These are phyloP conservation scores for Tragulus kanchil DNA, from an alignment of 2,113 vertebrate genomes.

Conservation along the genomic window DNA sequence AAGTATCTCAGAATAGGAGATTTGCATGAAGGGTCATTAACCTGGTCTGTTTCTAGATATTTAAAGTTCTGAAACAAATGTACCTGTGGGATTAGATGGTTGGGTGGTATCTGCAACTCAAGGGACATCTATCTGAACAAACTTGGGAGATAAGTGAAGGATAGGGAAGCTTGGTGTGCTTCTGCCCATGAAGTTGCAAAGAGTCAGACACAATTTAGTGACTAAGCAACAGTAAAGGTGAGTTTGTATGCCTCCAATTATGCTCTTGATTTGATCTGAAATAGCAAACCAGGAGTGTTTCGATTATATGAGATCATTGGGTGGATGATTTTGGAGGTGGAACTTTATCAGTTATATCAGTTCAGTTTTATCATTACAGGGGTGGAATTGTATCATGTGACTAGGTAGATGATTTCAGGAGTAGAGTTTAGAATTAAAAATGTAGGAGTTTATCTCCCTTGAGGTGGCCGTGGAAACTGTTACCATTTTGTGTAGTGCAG, in stretches of 20 bases:
- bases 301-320: neutral
- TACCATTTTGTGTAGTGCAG: neutral
- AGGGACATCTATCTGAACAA: neutral
- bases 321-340: neutral
- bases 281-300: neutral
- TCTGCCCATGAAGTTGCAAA: neutral
- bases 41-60: neutral
- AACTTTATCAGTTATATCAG: neutral
- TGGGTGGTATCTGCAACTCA: neutral
- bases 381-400: neutral
- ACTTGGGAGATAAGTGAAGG: neutral
- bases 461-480: too few species aligned
- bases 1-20: neutral
- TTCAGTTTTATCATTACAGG: neutral
- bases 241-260: neutral
- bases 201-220: neutral
- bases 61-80: constrained; percentile 21
- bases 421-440: constrained; percentile 3
- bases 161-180: neutral
- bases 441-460: neutral
- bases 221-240: neutral
- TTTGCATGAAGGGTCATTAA: neutral
- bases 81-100: neutral
- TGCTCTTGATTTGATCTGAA: neutral
- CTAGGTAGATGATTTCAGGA: neutral